These are phyloP conservation scores for Drosophila micromelanica DNA, from an alignment of 1,140 invertebrate species.

Conservation along the genomic window DNA sequence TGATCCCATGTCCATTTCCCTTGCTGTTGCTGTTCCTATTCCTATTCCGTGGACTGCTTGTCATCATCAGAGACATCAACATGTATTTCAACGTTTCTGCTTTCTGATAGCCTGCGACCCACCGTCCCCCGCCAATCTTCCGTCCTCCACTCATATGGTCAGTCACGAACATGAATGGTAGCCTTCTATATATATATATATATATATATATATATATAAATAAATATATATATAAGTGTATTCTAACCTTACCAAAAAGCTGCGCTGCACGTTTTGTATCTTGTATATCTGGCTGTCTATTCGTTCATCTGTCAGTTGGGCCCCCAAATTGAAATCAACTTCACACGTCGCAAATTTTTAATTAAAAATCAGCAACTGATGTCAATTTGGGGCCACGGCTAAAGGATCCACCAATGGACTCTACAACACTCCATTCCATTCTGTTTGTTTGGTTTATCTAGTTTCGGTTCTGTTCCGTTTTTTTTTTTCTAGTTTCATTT, in stretches of 20 bases:
- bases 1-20: neutral
- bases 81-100: constrained; percentile 47
- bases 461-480: neutral
- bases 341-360: constrained; percentile 83
- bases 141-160: constrained; percentile 34
- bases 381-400: constrained; percentile 60
- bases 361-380: constrained; percentile 82
- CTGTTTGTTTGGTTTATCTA: neutral
- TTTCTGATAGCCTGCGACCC: constrained; percentile 6
- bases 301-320: constrained; percentile 46
- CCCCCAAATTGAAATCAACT: constrained; percentile 77
- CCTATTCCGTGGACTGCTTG: constrained; percentile 10
- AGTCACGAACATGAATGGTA: constrained; percentile 36
- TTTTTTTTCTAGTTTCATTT: constrained; percentile 3
- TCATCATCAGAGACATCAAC: constrained; percentile 58
- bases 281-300: constrained; percentile 19
- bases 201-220: neutral
- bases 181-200: neutral
- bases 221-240: neutral
- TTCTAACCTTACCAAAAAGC: constrained; percentile 28
- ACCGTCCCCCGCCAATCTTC: neutral
- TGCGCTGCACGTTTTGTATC: constrained; percentile 19
- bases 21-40: neutral
- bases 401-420: constrained; percentile 13
- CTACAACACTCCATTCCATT: neutral